phyloP scores from a whole-genome alignment of 1,140 invertebrate species.

The Drosophila sucinea region DNA sequence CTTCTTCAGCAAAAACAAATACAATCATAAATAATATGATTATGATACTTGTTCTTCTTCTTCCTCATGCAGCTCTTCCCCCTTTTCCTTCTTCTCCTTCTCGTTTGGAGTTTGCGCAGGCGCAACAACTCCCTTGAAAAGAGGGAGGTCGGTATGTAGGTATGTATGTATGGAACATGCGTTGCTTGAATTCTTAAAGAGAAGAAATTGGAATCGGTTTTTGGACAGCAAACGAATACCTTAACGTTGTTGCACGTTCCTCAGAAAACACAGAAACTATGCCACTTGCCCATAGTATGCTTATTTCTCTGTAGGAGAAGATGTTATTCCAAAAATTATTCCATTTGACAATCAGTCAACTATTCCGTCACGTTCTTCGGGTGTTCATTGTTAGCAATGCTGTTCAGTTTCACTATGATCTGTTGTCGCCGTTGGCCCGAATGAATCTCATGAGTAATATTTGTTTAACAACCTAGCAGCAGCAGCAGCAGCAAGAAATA shows the following conservation, averaged over 20 bases:
- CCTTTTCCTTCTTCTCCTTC: neutral
- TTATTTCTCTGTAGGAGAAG: neutral
- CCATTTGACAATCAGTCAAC: conserved; percentile 77
- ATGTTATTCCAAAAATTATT: conserved; percentile 43
- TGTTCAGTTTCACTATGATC: conserved; percentile 62
- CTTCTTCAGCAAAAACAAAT: conserved; percentile 59
- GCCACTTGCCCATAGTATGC: conserved; percentile 5
- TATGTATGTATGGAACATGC: conserved; percentile 8
- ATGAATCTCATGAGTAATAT: conserved; percentile 68
- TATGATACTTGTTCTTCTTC: conserved; percentile 63
- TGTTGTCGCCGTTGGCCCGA: conserved; percentile 38
- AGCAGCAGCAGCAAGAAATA: conserved; percentile 14
- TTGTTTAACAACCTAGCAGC: conserved; percentile 61
- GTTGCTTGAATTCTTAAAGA: conserved; percentile 60
- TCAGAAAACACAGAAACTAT: conserved; percentile 34
- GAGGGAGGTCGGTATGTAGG: no score
- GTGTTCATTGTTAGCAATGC: conserved; percentile 66
- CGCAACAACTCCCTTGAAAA: no score
- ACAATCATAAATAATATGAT: conserved; percentile 80
- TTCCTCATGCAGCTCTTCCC: no score
- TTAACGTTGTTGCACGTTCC: conserved; percentile 47
- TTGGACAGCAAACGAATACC: conserved; percentile 41
- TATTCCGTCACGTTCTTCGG: conserved; percentile 67
- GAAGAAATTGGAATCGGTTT: conserved; percentile 14
- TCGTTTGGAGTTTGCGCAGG: no score